These are phyloP conservation scores for Drosophila tripunctata DNA, from an alignment of 2,888 invertebrate genomes.

Conservation along the genomic window DNA sequence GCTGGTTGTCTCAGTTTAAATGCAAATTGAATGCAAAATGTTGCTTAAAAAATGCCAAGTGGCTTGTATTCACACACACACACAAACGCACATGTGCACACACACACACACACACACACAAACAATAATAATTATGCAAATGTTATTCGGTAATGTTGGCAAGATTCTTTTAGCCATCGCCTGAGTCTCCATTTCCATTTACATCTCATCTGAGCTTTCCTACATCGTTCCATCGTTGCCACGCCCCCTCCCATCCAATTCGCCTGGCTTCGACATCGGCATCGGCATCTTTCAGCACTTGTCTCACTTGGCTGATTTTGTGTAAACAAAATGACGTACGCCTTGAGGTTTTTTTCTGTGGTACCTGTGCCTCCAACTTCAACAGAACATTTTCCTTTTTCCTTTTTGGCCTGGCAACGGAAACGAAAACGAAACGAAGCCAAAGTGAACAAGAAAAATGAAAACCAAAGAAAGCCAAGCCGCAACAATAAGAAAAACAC, in stretches of 20 bases:
- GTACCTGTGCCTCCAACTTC: constrained; percentile 39
- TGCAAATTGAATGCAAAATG: constrained; percentile 72
- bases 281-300: constrained; percentile 33
- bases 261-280: background rate
- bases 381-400: constrained; percentile 20
- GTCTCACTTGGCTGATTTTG: constrained; percentile 63
- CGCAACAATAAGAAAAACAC: background rate
- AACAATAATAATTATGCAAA: constrained; percentile 75
- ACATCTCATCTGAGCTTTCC: constrained; percentile 12
- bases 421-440: constrained; percentile 51
- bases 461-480: constrained; percentile 33
- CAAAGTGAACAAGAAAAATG: constrained; percentile 15
- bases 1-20: constrained; percentile 59
- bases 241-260: background rate
- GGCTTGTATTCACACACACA: constrained; percentile 13
- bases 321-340: constrained; percentile 75
- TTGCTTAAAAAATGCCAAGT: constrained; percentile 48
- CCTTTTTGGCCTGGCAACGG: constrained; percentile 36
- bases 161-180: constrained; percentile 63
- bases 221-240: background rate
- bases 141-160: constrained; percentile 68
- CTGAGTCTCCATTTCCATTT: constrained; percentile 29
- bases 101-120: constrained; percentile 21
- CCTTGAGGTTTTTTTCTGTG: constrained; percentile 58
- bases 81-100: constrained; percentile 7